Base-by-base conservation (phyloP, 2,797 vertebrate species). In the Lepilemur ruficaudatus region DNA sequence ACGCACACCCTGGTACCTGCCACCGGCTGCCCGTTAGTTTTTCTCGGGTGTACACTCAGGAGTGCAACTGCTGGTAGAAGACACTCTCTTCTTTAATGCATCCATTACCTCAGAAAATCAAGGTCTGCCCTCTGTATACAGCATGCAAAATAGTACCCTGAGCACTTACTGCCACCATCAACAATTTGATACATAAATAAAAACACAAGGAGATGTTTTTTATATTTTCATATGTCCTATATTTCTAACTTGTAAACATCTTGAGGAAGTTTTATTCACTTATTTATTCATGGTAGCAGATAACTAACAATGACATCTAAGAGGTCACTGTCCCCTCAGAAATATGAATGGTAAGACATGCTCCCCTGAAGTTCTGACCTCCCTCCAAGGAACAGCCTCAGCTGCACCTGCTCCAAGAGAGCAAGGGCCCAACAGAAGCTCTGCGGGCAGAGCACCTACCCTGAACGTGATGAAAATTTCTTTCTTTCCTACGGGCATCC, bases 391-490 rank as follows among this genome's bases (percentile, higher is more conserved):
- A 95, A 46, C 63, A 93, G 50, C 23, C 80, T 61, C 3, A n/a
- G 57, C 52, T 0, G 4, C 22, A 35, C 63, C 8, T 3, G 5
- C 0, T 67, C 25, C 28, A 48, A 13, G 7, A 61, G 0, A 70
- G 41, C 20, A 90, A 89, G 46, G 8, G 6, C n/a, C 59, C 17
- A 13, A 55, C 4, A 25, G 55, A 52, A 82, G 30, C 14, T 61
- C 3, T 5, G 14, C 11, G 18, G 12, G 9, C 30, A 59, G 0
- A 0, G 83, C 25, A 99, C 99, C 48, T 97, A 99, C 99, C 99
- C 98, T 98, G 98, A 99, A 99, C 0, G 99, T 99, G 95, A 99
- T 99, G 97, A 99, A 99, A 97, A 99, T 99, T 97, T 99, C 99
- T 94, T 99, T 99, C 98, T 99, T 99, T 70, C 99, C 99, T 69